Evolutionary conservation across 2,888 invertebrate species (phyloP), one percentile per base, ranked within the genome.

Genomic region (Nephrotoma appendiculata): DNA sequence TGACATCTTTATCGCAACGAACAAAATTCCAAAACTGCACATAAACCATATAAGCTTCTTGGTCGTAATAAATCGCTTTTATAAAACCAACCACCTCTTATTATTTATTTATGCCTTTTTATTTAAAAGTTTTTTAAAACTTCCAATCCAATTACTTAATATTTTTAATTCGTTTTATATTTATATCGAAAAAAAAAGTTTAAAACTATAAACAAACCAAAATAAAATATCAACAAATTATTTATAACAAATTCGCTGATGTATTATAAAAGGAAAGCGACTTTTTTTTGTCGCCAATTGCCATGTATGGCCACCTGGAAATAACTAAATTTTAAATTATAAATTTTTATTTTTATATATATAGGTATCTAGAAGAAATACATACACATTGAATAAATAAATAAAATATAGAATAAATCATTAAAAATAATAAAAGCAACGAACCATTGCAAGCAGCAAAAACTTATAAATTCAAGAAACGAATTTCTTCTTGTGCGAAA

Each of bases 401-500:
- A 57, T 57, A 48, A 31, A 31, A 31, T 15, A 57, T 57, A 15
- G 52, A 57, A 57, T 57, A 71, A 71, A 71, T 71, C 71, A 71
- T 71, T 71, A 31, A 71, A 71, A 71, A 52, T 52, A 48, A 71
- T 71, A 71, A 71, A 71, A 71, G 7, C 71, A n/a, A 31, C 71
- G 31, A 71, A 71, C 71, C 71, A 71, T 19, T 9, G 19, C 52
- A 52, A n/a, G n/a, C 11, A 9, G n/a, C 19, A 71, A 44, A 71
- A 71, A 31, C 31, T 71, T 31, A 11, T 31, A 71, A 44, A 85
- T 85, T 85, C 85, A 85, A 44, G 85, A 19, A 44, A 44, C 85
- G 85, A 85, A 44, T 85, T 15, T 44, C 7, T 85, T 84, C 42
- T 85, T 43, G 85, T 85, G 85, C 85, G 85, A 85, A 85, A 85